Evolutionary conservation across 2,797 vertebrate genomes (phyloP), one percentile per base, ranked within the genome.

Genomic region (Notoglanidium macrostoma): DNA sequence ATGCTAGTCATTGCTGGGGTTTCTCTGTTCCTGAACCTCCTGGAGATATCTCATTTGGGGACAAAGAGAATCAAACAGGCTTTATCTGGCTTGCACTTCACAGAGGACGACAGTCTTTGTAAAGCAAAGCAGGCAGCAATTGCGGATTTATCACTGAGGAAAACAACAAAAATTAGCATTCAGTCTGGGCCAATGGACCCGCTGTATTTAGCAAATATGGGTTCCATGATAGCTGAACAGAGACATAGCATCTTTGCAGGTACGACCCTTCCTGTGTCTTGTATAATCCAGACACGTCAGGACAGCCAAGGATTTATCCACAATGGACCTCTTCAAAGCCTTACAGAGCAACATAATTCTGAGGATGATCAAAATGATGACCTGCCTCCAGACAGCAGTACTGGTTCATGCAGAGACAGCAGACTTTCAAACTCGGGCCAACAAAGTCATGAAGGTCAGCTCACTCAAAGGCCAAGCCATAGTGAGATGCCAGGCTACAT

Each of bases 41-140:
- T 98, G 73, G 98, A 99, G 94, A 98, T 99, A 92, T 96, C 96
- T 91, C 97, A 98, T 90, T 91, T 99, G 88, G 98, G 97, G 49
- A 78, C 97, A 68, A 96, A 92, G 90, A 98, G 97, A 92, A 97
- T 98, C 91, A 96, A 93, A 91, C 96, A 95, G 89, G 95, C 93
- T 21, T 93, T 99, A 81, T 95, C 92, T 12, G 93, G 95, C 23
- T 93, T 91, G 77, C 90, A 89, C 55, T 90, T 90, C 14, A 84
- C 76, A 0, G 95, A 96, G 19, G 93, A 95, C 0, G 93, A 95
- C 88, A 94, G 93, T 87, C 90, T 94, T 85, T 96, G 92, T 90
- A 95, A 92, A 90, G 92, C 94, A 76, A 96, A 95, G 91, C 96
- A 95, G 89, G 96, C 94, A 87, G 92, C 94, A 0, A 94, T 94